A percentile compares a stretch with the other conserved stretches of the same genome.
phyloP scores from a whole-genome alignment of 2,113 vertebrate species.

The Percopsis transmontana region DNA sequence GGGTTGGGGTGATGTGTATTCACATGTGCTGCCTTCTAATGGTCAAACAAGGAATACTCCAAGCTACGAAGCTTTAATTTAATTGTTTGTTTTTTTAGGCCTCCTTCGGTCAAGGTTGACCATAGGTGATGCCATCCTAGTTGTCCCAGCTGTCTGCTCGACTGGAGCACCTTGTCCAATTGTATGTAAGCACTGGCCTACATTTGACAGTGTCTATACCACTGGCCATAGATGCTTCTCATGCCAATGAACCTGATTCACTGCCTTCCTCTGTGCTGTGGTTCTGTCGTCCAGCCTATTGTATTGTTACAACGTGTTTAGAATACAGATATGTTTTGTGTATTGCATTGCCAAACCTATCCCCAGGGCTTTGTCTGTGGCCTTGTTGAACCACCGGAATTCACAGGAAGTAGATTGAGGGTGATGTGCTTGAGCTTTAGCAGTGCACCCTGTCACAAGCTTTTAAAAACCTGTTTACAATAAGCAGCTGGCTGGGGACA shows the following conservation, averaged over 20 bases:
- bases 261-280: slow-evolving; percentile 36
- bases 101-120: too few species aligned
- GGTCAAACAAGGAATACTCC: too few species aligned
- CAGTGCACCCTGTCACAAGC: slow-evolving; percentile 56
- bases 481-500: slow-evolving; percentile 53
- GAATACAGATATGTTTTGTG: slow-evolving; percentile 38
- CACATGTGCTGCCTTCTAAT: too few species aligned
- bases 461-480: slow-evolving; percentile 64
- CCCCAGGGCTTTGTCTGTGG: slow-evolving; percentile 47
- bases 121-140: too few species aligned
- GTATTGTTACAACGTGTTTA: slow-evolving; percentile 44
- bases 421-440: slow-evolving; percentile 50
- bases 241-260: slow-evolving; percentile 53
- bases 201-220: slow-evolving; percentile 42
- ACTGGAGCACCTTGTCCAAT: slow-evolving; percentile 4
- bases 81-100: too few species aligned
- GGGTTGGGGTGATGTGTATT: too few species aligned
- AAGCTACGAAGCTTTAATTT: too few species aligned
- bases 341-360: slow-evolving; percentile 45
- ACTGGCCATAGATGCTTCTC: slow-evolving; percentile 29
- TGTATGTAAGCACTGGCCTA: slow-evolving; percentile 26
- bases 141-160: too few species aligned
- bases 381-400: slow-evolving; percentile 49
- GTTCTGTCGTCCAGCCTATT: slow-evolving; percentile 39
- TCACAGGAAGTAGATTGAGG: slow-evolving; percentile 35